A percentile compares a stretch with the other conserved stretches of the same genome.
Evolutionary conservation across 2,113 vertebrate species (phyloP).

Genomic region (Neodon shergylaensis): DNA sequence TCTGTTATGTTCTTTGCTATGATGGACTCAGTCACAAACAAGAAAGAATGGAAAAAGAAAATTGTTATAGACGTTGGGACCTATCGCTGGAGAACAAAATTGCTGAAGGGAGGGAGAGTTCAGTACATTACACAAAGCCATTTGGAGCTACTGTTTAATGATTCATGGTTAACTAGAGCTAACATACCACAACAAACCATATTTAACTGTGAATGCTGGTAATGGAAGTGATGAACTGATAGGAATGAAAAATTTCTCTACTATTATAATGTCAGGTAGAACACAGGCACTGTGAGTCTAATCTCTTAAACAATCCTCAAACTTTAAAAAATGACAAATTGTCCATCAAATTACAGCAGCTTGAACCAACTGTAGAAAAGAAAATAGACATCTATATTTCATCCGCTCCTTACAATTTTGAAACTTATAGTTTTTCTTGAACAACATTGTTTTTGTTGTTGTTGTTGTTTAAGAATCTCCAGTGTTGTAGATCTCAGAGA

Average conservation of each 20-base stretch:
- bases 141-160: background rate
- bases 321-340: background rate
- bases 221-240: background rate
- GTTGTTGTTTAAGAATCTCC: background rate
- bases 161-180: background rate
- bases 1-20: background rate
- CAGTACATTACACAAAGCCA: background rate
- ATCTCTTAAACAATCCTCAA: background rate
- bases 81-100: background rate
- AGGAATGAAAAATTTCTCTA: background rate
- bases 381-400: background rate
- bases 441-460: background rate
- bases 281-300: background rate
- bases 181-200: background rate
- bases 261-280: background rate
- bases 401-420: background rate
- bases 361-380: background rate
- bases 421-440: background rate
- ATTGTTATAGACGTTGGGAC: background rate
- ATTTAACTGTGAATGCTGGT: background rate
- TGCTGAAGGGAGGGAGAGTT: background rate
- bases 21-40: fast-evolving
- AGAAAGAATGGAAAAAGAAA: background rate
- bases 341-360: no score
- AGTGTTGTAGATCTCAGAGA: conserved; percentile 17